Percentiles rank a stretch among this genome's conserved stretches.
These are phyloP conservation scores for Rafetus swinhoei DNA, from an alignment of 2,113 vertebrate species.

Conservation along the genomic window DNA sequence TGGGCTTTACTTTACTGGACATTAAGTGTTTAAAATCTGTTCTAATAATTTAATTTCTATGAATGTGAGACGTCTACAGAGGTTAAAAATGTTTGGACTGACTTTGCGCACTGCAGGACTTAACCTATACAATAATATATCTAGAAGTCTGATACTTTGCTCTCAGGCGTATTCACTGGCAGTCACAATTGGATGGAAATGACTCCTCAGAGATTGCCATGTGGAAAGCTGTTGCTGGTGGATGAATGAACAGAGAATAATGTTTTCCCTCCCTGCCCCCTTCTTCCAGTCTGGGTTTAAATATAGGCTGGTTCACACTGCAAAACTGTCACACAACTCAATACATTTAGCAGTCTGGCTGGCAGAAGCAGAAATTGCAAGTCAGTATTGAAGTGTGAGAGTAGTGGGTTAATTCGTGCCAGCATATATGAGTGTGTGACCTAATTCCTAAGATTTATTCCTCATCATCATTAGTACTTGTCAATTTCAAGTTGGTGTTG, in stretches of 20 bases:
- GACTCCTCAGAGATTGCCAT: background rate
- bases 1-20: background rate
- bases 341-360: too few species aligned
- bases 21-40: background rate
- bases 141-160: too few species aligned
- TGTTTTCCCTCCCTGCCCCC: background rate
- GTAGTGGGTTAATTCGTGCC: background rate
- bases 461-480: background rate
- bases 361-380: too few species aligned
- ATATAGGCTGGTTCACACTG: background rate
- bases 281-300: background rate
- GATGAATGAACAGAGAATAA: background rate
- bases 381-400: background rate
- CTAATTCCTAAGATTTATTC: background rate
- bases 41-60: background rate
- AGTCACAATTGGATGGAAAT: background rate
- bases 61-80: background rate
- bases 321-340: background rate
- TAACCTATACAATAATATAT: background rate
- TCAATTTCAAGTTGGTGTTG: background rate
- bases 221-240: background rate
- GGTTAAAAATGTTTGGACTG: background rate
- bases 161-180: too few species aligned
- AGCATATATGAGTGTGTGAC: background rate
- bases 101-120: background rate